A percentile compares a stretch with the other conserved stretches of the same genome.
Conservation (phyloP, 2,797 vertebrate species). For the Macropus fuliginosus region DNA sequence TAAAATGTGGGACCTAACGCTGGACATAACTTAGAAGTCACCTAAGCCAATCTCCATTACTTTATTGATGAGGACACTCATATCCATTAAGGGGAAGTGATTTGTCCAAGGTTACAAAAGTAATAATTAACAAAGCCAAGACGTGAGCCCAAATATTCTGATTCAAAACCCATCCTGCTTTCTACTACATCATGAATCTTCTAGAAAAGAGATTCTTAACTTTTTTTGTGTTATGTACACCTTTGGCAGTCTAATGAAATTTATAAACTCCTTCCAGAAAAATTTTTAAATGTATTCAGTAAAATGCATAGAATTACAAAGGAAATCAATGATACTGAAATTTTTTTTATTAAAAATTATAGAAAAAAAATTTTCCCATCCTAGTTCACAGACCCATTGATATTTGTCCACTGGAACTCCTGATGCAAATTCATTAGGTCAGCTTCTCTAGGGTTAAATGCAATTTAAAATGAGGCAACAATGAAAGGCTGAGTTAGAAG, state of each 20-base stretch:
- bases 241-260: not conserved
- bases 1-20: not conserved
- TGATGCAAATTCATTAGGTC: not conserved
- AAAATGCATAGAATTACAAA: not conserved
- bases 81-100: not conserved
- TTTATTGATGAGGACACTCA: not conserved
- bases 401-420: not conserved
- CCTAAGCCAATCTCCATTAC: not conserved
- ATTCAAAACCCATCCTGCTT: not conserved
- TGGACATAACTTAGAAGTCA: not conserved
- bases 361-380: no score
- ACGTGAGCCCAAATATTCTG: not conserved
- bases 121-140: not conserved
- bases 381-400: not conserved
- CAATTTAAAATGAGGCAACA: not conserved
- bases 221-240: not conserved
- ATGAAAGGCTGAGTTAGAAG: not conserved
- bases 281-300: not conserved
- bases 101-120: not conserved
- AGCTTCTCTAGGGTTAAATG: not conserved
- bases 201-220: not conserved
- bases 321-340: not conserved
- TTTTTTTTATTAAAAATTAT: no score
- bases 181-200: not conserved
- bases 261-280: not conserved